A percentile compares a stretch with the other conserved stretches of the same genome.
Conservation (phyloP, 2,888 invertebrate genomes). For the Malacosoma neustria region DNA sequence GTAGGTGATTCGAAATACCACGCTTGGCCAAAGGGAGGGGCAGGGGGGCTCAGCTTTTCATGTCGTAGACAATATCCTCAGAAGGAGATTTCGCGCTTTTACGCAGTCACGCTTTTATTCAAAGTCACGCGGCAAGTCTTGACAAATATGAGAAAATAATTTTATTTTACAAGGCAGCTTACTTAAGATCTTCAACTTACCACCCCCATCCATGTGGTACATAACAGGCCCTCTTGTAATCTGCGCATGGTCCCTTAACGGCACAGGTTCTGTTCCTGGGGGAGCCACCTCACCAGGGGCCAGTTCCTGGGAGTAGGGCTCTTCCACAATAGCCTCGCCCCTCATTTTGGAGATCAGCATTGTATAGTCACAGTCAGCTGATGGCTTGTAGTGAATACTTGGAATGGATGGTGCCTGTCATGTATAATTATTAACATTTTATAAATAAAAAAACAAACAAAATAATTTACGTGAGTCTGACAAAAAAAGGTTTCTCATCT, state of each 20-base stretch:
- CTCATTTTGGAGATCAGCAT: conserved; percentile 91
- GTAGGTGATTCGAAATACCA: too few species aligned
- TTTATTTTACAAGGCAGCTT: too few species aligned
- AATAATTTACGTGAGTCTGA: too few species aligned
- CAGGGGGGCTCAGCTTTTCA: too few species aligned
- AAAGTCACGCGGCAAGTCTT: too few species aligned
- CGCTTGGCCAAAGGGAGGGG: too few species aligned
- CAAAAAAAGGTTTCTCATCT: too few species aligned
- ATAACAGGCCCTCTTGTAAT: conserved; percentile 45
- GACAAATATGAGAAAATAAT: too few species aligned
- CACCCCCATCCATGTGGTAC: conserved; percentile 28
- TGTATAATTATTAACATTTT: conserved; percentile 4
- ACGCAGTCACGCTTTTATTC: too few species aligned
- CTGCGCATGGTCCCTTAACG: conserved; percentile 22
- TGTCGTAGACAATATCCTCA: too few species aligned
- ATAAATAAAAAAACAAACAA: too few species aligned
- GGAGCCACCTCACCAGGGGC: conserved; percentile 53
- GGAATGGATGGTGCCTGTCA: conserved; percentile 73
- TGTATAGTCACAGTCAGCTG: conserved; percentile 90
- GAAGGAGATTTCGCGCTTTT: too few species aligned
- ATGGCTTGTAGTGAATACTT: conserved; percentile 85
- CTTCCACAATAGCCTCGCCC: conserved; percentile 55
- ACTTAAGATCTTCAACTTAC: neutral
- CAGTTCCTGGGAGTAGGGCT: conserved; percentile 21
- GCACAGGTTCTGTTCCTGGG: conserved; percentile 52